Base-by-base conservation (phyloP, 2,113 vertebrate genomes). In the Triplophysa siluroides region DNA sequence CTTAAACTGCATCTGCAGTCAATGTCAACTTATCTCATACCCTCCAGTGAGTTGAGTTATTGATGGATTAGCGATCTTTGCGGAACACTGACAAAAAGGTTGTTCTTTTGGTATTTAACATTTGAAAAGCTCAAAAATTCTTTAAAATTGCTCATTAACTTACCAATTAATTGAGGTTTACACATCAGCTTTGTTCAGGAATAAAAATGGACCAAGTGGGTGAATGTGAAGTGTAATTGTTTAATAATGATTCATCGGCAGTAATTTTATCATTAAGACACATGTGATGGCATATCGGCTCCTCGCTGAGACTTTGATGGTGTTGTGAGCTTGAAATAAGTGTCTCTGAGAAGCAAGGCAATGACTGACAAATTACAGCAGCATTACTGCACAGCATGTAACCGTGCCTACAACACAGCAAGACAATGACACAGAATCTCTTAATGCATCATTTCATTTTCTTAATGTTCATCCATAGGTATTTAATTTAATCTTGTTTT, bases 1-100 rank as follows among this genome's bases (percentile, higher is more conserved):
- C 78, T 83, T 78, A 75, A 84, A 84, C 75, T 81, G 50, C 58
- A 38, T 81, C 67, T 78, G 77, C 82, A 73, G 79, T 83, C 87
- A 85, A 80, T 84, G 83, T 85, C 83, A 82, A 86, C 84, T 86
- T 79, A 84, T 84, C 38, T 60, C 45, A 41, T 50, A 74, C 80
- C 70, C 78, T 71, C 58, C 56, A 79, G 60, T 73, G 64, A 85
- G 72, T 78, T 56, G 21, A 12, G 26, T 64, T 65, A 43, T 75
- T 74, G 75, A 85, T 73, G 76, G 82, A 69, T 82, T 83, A 85
- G 52, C 33, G 68, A 79, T 38, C 58, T 83, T 70, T 47, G 61
- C 50, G 41, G n/a, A 14, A 61, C 21, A 29, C 24, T 13, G 41
- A 60, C 65, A 16, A 33, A 69, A 33, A 26, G 23, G 1, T 16